Evolutionary conservation across 2,888 invertebrate species (phyloP), one percentile per base, ranked within the genome.

Genomic region (Anarsia innoxiella): DNA sequence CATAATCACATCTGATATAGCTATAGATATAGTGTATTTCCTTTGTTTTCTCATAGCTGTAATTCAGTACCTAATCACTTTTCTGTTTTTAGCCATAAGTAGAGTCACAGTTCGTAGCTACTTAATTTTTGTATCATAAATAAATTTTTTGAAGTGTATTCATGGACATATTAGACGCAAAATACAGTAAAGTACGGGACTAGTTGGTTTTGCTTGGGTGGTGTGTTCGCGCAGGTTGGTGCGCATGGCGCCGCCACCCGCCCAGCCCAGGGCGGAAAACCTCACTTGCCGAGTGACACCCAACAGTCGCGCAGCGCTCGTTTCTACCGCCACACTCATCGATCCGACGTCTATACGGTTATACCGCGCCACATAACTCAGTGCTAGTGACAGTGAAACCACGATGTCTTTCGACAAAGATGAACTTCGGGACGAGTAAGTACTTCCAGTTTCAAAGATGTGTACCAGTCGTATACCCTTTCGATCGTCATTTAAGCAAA

Each of bases 401-500:
- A 66, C 48, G 38, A 87, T 87, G 87, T 89, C 90, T 45, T 82
- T 90, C 59, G 86, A 86, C 51, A 89, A 88, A 45, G 91, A 91
- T 53, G 91, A 91, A 60, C 88, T 90, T 48, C 79, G 88, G 43
- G 91, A 91, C 60, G 91, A 91, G 91, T 91, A 74, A 91, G 91
- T 90, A 76, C 33, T 23, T 26, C 5, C 12, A 6, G 16, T 13
- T 4, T 2, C n/a, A 10, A 16, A 11, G 3, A 28, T 11, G 4
- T 2, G 8, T 16, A 12, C 16, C 16, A 15, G n/a, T 25, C n/a
- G 10, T 15, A 12, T 2, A 9, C 6, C 3, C 28, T 9, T 26
- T 2, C 23, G 12, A 14, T 25, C 2, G 15, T 12, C 25, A 6
- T 13, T 33, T n/a, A 15, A 16, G 34, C 27, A 28, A 28, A 28